Evolutionary conservation across 2,113 vertebrate species (phyloP).

Genomic region (Epinephelus fuscoguttatus): DNA sequence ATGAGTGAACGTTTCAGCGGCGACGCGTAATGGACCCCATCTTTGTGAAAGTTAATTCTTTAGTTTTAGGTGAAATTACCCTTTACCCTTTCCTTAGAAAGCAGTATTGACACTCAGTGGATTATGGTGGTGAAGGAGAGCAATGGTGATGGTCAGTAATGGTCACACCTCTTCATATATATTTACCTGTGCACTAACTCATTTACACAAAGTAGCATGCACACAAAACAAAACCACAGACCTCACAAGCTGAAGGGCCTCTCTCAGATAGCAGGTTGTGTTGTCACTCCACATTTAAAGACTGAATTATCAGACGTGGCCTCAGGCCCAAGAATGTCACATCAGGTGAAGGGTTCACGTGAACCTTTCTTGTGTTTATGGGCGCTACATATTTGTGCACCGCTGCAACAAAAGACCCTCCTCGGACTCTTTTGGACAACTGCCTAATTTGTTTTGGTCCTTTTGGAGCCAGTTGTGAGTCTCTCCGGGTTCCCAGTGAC

Average conservation of each 20-base stretch:
- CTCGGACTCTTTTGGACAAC: conserved; percentile 76
- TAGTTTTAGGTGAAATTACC: background rate
- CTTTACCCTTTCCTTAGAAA: background rate
- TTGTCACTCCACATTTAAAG: conserved; percentile 24
- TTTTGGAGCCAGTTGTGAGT: conserved; percentile 76
- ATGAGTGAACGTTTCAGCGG: too few species aligned
- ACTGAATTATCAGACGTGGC: conserved; percentile 36
- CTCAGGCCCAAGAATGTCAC: background rate
- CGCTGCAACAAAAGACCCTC: conserved; percentile 70
- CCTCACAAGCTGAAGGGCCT: background rate
- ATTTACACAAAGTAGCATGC: background rate
- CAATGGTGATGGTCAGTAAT: background rate
- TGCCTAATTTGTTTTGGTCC: conserved; percentile 84
- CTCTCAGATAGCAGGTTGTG: background rate
- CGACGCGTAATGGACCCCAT: too few species aligned
- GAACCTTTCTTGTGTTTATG: conserved; percentile 9
- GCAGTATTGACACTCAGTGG: background rate
- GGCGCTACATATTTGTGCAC: conserved; percentile 14
- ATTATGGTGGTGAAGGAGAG: background rate
- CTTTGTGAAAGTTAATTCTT: background rate
- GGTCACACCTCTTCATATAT: background rate
- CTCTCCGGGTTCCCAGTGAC: conserved; percentile 78
- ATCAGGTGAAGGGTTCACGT: conserved; percentile 42
- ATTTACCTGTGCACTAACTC: background rate
- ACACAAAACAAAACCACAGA: background rate